phyloP scores from a whole-genome alignment of 2,797 vertebrate species.

The Sebastes hubbsi region DNA sequence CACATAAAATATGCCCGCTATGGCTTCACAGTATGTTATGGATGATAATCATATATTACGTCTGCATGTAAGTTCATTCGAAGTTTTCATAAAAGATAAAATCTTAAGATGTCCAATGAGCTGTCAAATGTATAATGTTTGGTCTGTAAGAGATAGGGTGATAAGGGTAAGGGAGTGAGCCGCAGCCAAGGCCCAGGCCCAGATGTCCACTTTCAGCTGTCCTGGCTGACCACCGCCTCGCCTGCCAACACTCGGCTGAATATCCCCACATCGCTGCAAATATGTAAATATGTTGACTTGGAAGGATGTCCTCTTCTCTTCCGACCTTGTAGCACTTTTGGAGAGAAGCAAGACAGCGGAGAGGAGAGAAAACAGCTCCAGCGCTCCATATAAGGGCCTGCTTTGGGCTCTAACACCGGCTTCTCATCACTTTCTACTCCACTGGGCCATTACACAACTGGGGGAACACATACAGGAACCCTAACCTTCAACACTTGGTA shows the following conservation, averaged over 20 bases:
- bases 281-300: constrained; percentile 89
- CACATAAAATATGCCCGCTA: constrained; percentile 34
- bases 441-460: constrained; percentile 75
- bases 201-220: constrained; percentile 78
- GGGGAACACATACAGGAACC: constrained; percentile 70
- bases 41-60: constrained; percentile 47
- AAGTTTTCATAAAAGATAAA: constrained; percentile 59
- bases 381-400: constrained; percentile 85
- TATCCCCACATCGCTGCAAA: constrained; percentile 81
- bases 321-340: constrained; percentile 79
- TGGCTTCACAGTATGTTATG: constrained; percentile 14
- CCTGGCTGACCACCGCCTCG: constrained; percentile 73
- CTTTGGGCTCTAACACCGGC: constrained; percentile 82
- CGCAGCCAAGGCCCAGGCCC: constrained; percentile 60
- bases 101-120: constrained; percentile 55
- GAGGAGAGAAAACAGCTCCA: constrained; percentile 83
- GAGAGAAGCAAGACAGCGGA: constrained; percentile 78
- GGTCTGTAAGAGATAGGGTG: constrained; percentile 46
- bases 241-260: constrained; percentile 77
- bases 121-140: constrained; percentile 58
- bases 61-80: constrained; percentile 38
- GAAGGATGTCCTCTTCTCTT: constrained; percentile 83
- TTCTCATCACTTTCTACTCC: constrained; percentile 83
- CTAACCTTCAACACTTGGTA: constrained; percentile 64
- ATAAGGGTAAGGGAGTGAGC: constrained; percentile 56